Conservation (phyloP, 92 coral and sea anemone species). For the Virgularia gustaviana region DNA sequence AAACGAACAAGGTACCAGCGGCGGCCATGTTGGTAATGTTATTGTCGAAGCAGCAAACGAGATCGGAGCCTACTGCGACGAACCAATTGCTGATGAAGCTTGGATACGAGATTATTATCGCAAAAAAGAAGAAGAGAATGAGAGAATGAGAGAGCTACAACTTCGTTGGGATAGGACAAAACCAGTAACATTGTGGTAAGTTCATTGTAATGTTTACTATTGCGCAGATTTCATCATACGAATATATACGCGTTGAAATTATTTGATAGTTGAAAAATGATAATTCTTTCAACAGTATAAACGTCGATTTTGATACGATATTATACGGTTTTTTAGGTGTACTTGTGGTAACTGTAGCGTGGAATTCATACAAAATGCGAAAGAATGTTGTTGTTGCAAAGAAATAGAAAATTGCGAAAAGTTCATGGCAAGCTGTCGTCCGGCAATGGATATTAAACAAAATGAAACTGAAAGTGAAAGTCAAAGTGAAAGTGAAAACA, state of each 20-base stretch:
- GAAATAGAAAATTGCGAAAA: background rate
- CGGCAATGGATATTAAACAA: background rate
- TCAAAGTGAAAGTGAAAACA: too few species aligned
- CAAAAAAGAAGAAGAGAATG: slow-evolving; percentile 6
- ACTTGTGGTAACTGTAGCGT: background rate
- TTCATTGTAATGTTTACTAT: too few species aligned
- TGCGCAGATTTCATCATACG: too few species aligned
- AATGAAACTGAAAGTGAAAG: background rate
- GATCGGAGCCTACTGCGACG: background rate
- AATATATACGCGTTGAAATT: too few species aligned
- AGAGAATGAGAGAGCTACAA: background rate
- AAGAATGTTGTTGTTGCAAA: slow-evolving; percentile 1
- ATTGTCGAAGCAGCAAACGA: background rate
- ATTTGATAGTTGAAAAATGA: too few species aligned
- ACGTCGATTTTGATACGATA: too few species aligned
- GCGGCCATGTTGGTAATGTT: background rate
- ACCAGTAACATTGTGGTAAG: slow-evolving; percentile 1
- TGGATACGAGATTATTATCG: background rate
- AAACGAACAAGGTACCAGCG: too few species aligned
- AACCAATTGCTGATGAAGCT: slow-evolving; percentile 15
- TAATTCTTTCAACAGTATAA: too few species aligned
- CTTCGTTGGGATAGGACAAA: slow-evolving; percentile 7
- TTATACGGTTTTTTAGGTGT: slow-evolving; percentile 8
- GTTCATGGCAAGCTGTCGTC: background rate
- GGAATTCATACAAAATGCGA: background rate